A percentile compares a stretch with the other conserved stretches of the same genome.
Evolutionary conservation across 2,113 vertebrate species (phyloP).

Genomic region (Ptilorrhoa leucosticta): DNA sequence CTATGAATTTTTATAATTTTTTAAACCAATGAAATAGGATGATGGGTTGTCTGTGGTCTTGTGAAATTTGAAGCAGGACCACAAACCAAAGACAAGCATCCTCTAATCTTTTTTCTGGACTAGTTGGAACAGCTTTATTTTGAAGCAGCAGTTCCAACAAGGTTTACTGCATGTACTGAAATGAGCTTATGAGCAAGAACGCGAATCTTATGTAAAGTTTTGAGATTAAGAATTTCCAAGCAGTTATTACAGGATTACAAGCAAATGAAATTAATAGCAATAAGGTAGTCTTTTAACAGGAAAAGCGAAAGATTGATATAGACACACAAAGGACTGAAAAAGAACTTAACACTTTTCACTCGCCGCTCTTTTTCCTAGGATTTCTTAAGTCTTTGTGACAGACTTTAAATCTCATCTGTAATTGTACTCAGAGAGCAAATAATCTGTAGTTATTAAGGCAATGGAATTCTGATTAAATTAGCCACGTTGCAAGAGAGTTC

Average conservation of each 20-base stretch:
- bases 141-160: not conserved
- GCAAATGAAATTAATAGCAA: slow-evolving; percentile 18
- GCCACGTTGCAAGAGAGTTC: not conserved
- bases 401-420: not conserved
- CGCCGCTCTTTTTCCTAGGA: not conserved
- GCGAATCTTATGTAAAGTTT: not conserved
- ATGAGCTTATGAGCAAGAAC: not conserved
- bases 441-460: not conserved
- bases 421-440: not conserved
- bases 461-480: not conserved
- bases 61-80: not conserved
- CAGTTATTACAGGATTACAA: slow-evolving; percentile 17
- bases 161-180: not conserved
- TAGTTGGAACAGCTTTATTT: not conserved
- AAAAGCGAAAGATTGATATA: not conserved
- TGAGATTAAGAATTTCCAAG: not conserved
- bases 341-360: not conserved
- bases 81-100: not conserved
- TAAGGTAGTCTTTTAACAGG: not conserved
- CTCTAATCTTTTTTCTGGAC: not conserved
- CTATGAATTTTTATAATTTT: not conserved
- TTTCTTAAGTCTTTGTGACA: not conserved
- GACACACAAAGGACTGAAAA: not conserved
- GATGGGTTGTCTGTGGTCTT: not conserved
- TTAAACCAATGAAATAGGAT: not conserved